These are phyloP conservation scores for Takifugu rubripes DNA, from an alignment of 2,797 vertebrate species.

Conservation along the genomic window DNA sequence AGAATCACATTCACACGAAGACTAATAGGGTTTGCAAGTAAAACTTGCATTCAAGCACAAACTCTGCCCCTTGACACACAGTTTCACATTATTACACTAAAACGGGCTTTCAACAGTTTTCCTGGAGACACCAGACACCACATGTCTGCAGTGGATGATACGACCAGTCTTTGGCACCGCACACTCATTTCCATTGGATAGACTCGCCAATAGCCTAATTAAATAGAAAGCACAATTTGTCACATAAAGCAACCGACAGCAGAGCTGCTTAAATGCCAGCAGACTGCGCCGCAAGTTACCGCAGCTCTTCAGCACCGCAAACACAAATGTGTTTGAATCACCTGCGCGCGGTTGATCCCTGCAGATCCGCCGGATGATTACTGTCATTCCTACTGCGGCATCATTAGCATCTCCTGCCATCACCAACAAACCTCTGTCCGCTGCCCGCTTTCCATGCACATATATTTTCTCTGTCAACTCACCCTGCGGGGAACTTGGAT, in stretches of 20 bases:
- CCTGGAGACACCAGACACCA: conserved; percentile 14
- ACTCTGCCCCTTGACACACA: too few species aligned
- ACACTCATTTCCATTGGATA: conserved; percentile 45
- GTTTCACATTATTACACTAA: neutral
- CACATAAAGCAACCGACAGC: conserved; percentile 47
- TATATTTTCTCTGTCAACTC: conserved; percentile 33
- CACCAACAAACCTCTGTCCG: neutral
- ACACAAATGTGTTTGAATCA: conserved; percentile 6
- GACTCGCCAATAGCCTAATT: conserved; percentile 65
- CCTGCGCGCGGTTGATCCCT: neutral
- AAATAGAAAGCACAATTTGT: conserved; percentile 71
- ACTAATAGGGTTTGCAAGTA: too few species aligned
- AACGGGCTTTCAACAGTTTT: conserved; percentile 15
- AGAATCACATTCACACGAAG: too few species aligned
- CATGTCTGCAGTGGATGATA: conserved; percentile 47
- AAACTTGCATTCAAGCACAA: too few species aligned
- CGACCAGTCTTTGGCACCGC: conserved; percentile 56
- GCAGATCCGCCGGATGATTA: conserved; percentile 15
- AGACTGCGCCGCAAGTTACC: conserved; percentile 43
- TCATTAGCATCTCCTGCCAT: conserved; percentile 9
- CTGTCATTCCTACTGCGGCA: conserved; percentile 26
- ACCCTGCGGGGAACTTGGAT: conserved; percentile 41
- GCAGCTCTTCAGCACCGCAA: conserved; percentile 15
- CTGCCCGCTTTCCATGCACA: neutral
- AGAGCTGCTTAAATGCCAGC: conserved; percentile 20